Evolutionary conservation across 2,888 invertebrate genomes (phyloP).

Genomic region (Scaptomyza tumidula): DNA sequence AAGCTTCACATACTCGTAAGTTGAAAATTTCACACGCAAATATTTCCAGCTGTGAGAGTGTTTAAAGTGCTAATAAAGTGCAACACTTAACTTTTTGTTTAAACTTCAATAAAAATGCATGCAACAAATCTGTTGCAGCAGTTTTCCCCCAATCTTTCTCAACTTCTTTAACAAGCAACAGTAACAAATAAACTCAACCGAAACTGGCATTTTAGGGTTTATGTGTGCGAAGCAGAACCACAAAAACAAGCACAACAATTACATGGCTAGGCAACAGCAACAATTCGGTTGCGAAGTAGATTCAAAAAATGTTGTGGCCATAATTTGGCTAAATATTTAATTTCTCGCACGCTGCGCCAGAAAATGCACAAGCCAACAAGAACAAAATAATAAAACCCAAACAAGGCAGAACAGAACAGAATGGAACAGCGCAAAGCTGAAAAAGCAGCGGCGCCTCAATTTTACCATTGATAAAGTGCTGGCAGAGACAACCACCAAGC

Average conservation of each 20-base stretch:
- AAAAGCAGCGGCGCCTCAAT: slow-evolving; percentile 5
- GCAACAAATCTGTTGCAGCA: slow-evolving; percentile 10
- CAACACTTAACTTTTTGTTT: slow-evolving; percentile 31
- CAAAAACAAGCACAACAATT: slow-evolving; percentile 59
- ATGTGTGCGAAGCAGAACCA: no score
- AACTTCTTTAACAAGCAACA: not conserved
- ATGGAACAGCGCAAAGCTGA: not conserved
- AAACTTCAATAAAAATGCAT: slow-evolving; percentile 25
- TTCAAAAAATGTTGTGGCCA: slow-evolving; percentile 71
- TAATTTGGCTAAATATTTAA: slow-evolving; percentile 79
- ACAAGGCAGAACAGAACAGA: slow-evolving; percentile 28
- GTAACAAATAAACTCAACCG: not conserved
- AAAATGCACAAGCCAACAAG: slow-evolving; percentile 28
- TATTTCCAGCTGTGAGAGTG: slow-evolving; percentile 30
- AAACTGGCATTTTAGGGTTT: slow-evolving; percentile 19
- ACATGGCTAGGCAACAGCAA: slow-evolving; percentile 31
- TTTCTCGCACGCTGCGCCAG: slow-evolving; percentile 55
- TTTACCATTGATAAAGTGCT: slow-evolving; percentile 70
- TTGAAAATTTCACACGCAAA: slow-evolving; percentile 15
- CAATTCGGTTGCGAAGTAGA: slow-evolving; percentile 30
- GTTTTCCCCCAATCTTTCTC: not conserved
- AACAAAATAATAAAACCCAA: slow-evolving; percentile 7
- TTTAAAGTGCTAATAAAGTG: slow-evolving; percentile 42
- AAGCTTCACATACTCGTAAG: slow-evolving; percentile 1
- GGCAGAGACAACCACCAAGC: slow-evolving; percentile 33